Base-by-base conservation (phyloP, 1,140 invertebrate species). In the Papilio polyxenes region DNA sequence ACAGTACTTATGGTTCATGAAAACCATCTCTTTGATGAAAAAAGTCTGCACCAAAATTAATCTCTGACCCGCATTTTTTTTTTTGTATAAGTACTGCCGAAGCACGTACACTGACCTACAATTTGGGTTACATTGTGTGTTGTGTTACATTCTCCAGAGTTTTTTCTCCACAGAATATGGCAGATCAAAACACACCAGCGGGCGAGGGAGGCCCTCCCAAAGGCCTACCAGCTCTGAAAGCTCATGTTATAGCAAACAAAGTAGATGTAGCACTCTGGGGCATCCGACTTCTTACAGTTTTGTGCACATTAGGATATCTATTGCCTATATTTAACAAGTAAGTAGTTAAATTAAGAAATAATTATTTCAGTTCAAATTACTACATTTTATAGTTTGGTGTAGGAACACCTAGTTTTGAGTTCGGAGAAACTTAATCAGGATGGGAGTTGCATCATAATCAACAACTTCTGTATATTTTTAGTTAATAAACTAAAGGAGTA, bases 251-350 rank as follows among this genome's bases (percentile, higher is more conserved):
- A 74, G 95, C 96, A 74, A 97, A 98, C 91, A 98, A 98, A 95
- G 96, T 99, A 81, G 97, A 98, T 89, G 96, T 97, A 65, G 96
- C 96, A 9, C 92, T 98, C 13, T 99, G 98, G 98, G 94, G 96
- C 15, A 98, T 98, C 20, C 94, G 98, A 87, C 88, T 98, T 20
- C 95, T 98, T 48, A 97, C 97, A 2, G 96, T 99, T 23, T 85
- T 98, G 15, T 98, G 97, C 91, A 97, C 97, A 9, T 92, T 98
- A 86, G 96, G 96, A 88, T 99, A 98, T 95, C 95, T 99, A 53
- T 91, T 99, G 85, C 98, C 98, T 82, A 95, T 98, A 85, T 98
- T 99, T 95, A 93, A 91, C 80, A 97, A 97, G 98, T 99, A 95
- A 96, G 96, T 95, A 82, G 17, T 56, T 17, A 37, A 15, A 3